Conservation (phyloP, 2,797 vertebrate species). For the Crax fasciolata region DNA sequence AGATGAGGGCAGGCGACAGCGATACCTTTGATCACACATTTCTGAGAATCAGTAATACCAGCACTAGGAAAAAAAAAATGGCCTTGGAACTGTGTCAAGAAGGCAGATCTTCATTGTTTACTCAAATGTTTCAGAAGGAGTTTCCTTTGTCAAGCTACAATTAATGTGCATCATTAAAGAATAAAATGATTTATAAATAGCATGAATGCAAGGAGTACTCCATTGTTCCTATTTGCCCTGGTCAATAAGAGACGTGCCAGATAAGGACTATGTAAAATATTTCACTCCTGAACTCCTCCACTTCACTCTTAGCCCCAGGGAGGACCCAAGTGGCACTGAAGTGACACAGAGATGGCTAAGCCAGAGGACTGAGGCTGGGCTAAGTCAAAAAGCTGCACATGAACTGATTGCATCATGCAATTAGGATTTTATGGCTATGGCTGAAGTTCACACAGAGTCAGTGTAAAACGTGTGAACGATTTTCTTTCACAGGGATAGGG, state of each 20-base stretch:
- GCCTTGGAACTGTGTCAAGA: constrained; percentile 34
- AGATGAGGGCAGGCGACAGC: background rate
- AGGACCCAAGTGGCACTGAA: rapidly evolving
- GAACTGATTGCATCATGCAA: background rate
- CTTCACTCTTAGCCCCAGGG: rapidly evolving
- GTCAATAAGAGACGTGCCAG: background rate
- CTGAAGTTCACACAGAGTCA: background rate
- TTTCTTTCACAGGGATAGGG: background rate
- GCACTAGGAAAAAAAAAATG: background rate
- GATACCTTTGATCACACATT: background rate
- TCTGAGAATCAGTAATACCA: constrained; percentile 20
- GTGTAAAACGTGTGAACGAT: background rate
- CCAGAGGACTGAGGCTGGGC: background rate
- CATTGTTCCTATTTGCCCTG: constrained; percentile 42
- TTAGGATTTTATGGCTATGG: rapidly evolving
- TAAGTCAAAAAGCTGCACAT: background rate
- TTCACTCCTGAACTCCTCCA: background rate
- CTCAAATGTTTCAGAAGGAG: constrained; percentile 35
- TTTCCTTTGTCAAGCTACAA: constrained; percentile 67
- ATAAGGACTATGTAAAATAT: background rate
- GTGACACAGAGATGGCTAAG: background rate
- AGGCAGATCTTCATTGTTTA: constrained; percentile 56
- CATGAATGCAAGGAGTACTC: constrained; percentile 42
- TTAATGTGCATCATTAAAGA: constrained; percentile 41
- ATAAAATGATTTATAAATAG: constrained; percentile 47